These are phyloP conservation scores for Perizoma affinitatum DNA, from an alignment of 2,888 invertebrate genomes.

Conservation along the genomic window DNA sequence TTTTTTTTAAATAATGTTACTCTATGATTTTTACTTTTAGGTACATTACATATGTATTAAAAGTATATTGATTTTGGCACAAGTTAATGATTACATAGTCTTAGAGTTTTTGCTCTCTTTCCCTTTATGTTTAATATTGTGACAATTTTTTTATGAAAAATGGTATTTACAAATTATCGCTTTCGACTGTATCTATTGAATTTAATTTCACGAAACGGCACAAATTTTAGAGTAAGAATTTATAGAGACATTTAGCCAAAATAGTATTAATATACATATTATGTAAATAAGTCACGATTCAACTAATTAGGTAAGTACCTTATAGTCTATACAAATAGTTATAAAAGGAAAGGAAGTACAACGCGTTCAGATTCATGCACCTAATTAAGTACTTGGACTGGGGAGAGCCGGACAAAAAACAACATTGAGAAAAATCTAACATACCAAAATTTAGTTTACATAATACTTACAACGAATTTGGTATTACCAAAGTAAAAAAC, in stretches of 20 bases:
- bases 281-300: conserved; percentile 77
- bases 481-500: not conserved
- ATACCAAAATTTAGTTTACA: not conserved
- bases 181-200: conserved; percentile 32
- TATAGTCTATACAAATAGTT: conserved; percentile 56
- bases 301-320: conserved; percentile 55
- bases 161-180: too few species aligned
- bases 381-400: not conserved
- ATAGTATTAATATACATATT: conserved; percentile 68
- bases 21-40: too few species aligned
- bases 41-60: too few species aligned
- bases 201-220: conserved; percentile 70
- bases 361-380: conserved; percentile 66
- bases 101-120: too few species aligned
- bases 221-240: conserved; percentile 75
- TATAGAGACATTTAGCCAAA: conserved; percentile 82
- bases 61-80: too few species aligned
- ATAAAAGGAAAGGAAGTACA: conserved; percentile 71
- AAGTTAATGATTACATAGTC: too few species aligned
- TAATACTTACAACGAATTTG: too few species aligned
- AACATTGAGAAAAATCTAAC: too few species aligned
- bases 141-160: too few species aligned
- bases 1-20: too few species aligned
- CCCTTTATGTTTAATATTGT: too few species aligned
- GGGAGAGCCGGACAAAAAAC: too few species aligned